These are phyloP conservation scores for Neosalanx taihuensis DNA, from an alignment of 2,797 vertebrate genomes.

Conservation along the genomic window DNA sequence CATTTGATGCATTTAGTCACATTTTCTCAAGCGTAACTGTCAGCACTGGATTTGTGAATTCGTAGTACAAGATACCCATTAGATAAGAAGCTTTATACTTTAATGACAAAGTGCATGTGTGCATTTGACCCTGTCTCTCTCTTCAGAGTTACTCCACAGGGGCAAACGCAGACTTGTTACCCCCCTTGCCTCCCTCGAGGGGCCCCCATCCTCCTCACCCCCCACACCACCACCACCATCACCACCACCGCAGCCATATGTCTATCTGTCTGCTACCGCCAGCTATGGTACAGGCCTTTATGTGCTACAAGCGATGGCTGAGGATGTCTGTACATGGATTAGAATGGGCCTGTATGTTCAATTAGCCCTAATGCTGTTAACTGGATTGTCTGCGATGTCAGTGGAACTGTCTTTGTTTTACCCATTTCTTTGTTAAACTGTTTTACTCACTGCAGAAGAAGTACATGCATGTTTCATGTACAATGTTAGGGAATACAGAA, in stretches of 20 bases:
- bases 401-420: background rate
- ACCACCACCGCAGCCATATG: slow-evolving; percentile 67
- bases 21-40: too few species aligned
- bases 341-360: background rate
- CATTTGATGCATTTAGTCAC: too few species aligned
- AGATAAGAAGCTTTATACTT: too few species aligned
- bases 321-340: slow-evolving; percentile 2
- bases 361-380: background rate
- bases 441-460: slow-evolving; percentile 1
- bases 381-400: background rate
- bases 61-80: too few species aligned
- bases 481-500: background rate
- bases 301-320: background rate
- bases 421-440: background rate
- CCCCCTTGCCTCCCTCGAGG: slow-evolving; percentile 72
- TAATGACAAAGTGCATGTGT: background rate
- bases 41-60: too few species aligned
- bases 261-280: slow-evolving; percentile 65
- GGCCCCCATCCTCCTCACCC: slow-evolving; percentile 52
- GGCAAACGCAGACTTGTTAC: slow-evolving; percentile 74
- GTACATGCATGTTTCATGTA: background rate
- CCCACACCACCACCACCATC: slow-evolving; percentile 60
- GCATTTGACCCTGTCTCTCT: slow-evolving; percentile 44
- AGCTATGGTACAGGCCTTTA: slow-evolving; percentile 54
- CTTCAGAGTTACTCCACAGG: slow-evolving; percentile 64